Evolutionary conservation across 2,113 vertebrate genomes (phyloP), one percentile per base, ranked within the genome.

Genomic region (Halichoeres trimaculatus): DNA sequence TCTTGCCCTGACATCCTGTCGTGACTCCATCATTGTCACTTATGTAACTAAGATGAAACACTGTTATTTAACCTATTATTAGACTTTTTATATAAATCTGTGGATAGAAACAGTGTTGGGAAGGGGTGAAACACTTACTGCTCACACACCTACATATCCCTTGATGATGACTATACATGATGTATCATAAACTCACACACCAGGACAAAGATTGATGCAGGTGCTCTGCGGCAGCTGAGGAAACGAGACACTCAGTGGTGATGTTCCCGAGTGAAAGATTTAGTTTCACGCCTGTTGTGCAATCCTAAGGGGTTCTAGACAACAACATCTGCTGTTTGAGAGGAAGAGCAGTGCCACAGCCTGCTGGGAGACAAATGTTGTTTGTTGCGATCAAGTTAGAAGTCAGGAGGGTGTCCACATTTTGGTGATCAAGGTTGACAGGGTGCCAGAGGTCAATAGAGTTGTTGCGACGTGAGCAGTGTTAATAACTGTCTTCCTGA

Each of bases 251-350:
- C 67, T 55, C 23, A 0, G 2, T 19, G 24, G 40, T 57, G 45
- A 78, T 43, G 59, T 60, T 78, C 41, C 61, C 43, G 47, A 55
- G 38, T 10, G 36, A 5, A 62, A 60, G 70, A 88, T 83, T 78
- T 81, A 53, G 65, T 84, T 86, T 84, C 84, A 83, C 23, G 19
- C 17, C 53, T 36, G 70, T 79, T 89, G 59, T 3, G 41, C 71
- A 83, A 79, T 84, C 59, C 60, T 63, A 53, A 66, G 80, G 61
- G 23, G 64, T 70, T 52, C 54, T 26, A n/a, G 60, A 84, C 80
- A 84, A 85, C 87, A 87, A 85, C 88, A 88, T 87, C 77, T 87
- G 84, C 52, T 74, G 54, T 69, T 66, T 0, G 34, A 61, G 57
- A 41, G 67, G 20, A 55, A 48, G 70, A 70, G 67, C 64, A 60